phyloP scores from a whole-genome alignment of 2,113 vertebrate genomes.

The Bubo bubo region DNA sequence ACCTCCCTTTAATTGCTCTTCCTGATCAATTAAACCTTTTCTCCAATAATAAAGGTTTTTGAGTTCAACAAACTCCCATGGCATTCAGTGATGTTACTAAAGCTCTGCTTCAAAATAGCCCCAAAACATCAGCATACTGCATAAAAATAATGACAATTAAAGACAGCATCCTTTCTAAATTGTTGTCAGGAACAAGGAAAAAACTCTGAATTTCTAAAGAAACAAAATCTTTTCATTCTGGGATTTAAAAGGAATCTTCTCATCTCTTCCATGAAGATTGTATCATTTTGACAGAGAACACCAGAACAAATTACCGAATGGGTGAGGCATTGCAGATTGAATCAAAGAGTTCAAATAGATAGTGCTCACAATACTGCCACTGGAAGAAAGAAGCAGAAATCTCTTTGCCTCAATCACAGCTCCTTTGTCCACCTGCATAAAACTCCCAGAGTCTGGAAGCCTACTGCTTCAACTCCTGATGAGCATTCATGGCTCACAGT shows the following conservation, averaged over 20 bases:
- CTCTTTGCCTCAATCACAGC: constrained; percentile 41
- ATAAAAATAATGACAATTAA: background rate
- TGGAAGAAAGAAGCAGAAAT: background rate
- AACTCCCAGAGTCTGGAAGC: constrained; percentile 16
- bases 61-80: background rate
- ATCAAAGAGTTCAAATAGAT: constrained; percentile 16
- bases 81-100: background rate
- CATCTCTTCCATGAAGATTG: background rate
- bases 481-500: constrained; percentile 34
- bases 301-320: background rate
- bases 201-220: background rate
- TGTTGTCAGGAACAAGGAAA: background rate
- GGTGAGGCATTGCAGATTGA: background rate
- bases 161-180: background rate
- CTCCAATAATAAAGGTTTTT: background rate
- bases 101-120: background rate
- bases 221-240: background rate
- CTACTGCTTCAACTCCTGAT: constrained; percentile 32
- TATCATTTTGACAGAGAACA: background rate
- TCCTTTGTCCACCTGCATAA: constrained; percentile 57
- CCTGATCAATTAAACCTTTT: background rate
- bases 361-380: background rate
- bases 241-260: background rate
- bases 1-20: background rate
- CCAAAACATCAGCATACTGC: background rate